Evolutionary conservation across 2,113 vertebrate species (phyloP), one percentile per base, ranked within the genome.

Genomic region (Paraplagusia blochii): DNA sequence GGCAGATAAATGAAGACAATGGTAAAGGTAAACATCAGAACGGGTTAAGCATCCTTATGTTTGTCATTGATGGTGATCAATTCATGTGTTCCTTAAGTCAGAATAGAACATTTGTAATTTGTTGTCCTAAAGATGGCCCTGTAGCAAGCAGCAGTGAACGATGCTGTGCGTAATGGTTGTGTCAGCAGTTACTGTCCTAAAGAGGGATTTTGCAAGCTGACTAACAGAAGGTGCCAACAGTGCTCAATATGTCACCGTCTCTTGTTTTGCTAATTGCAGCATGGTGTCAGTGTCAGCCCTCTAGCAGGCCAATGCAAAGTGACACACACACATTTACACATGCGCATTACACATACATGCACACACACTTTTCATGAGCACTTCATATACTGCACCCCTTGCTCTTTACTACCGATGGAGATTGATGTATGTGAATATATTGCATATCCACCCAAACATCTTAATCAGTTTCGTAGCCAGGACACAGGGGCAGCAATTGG

Each of bases 211-310:
- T 65, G 53, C 54, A 62, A 18, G 59, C 66, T 57, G 58, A 52
- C 49, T 63, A 65, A 75, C 81, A 84, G 79, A 85, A 72, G 81
- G 83, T 79, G 81, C 74, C 61, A 72, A 60, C 66, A 62, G 76
- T 33, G 29, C 69, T 72, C 85, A 85, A 79, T 87, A 84, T 82
- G 83, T 76, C 75, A 64, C 64, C 50, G 63, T 76, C 73, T 69
- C 66, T 51, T 66, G 64, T 79, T 80, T 78, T 63, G 77, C 61
- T 79, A 58, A 73, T 62, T 77, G 44, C 72, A 75, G 60, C 64
- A 63, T 73, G 74, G 44, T 78, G 76, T 66, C 17, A n/a, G 57
- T 82, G 77, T 85, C 65, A 74, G 57, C 8, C 65, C 69, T 57
- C 16, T 19, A 69, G 76, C 64, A 68, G 70, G 63, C 69, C 65